A percentile compares a stretch with the other conserved stretches of the same genome.
phyloP scores from a whole-genome alignment of 1,140 invertebrate species.

The Metopolophium dirhodum region DNA sequence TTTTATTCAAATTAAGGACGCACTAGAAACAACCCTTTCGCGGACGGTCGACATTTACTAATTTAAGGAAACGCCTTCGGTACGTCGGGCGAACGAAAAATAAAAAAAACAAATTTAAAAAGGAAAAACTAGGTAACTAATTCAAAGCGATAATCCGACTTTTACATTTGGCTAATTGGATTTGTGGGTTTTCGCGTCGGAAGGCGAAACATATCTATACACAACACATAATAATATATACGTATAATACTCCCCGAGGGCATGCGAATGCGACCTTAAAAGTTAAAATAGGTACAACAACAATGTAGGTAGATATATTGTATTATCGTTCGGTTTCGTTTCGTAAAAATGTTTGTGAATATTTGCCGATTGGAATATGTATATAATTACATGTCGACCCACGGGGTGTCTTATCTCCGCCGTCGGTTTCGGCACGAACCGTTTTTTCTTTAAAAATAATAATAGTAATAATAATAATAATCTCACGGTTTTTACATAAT shows the following conservation, averaged over 20 bases:
- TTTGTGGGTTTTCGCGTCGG: background rate
- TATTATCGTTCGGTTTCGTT: background rate
- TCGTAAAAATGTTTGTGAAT: background rate
- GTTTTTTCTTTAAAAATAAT: background rate
- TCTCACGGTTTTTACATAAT: background rate
- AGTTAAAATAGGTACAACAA: background rate
- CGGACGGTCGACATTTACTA: background rate
- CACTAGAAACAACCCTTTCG: background rate
- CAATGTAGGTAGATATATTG: background rate
- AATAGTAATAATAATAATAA: no score
- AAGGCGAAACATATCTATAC: background rate
- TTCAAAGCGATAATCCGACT: background rate
- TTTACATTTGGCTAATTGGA: background rate
- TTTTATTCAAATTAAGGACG: background rate
- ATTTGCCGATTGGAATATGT: background rate
- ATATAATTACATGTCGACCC: background rate
- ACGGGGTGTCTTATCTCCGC: background rate
- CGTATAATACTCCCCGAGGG: background rate
- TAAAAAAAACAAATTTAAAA: background rate
- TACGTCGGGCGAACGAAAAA: background rate
- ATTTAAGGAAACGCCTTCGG: background rate
- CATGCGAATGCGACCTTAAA: background rate
- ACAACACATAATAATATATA: background rate
- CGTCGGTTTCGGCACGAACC: background rate
- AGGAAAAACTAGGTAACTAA: background rate